Conservation (phyloP, 1,140 invertebrate genomes). For the Macrosteles quadrilineatus region DNA sequence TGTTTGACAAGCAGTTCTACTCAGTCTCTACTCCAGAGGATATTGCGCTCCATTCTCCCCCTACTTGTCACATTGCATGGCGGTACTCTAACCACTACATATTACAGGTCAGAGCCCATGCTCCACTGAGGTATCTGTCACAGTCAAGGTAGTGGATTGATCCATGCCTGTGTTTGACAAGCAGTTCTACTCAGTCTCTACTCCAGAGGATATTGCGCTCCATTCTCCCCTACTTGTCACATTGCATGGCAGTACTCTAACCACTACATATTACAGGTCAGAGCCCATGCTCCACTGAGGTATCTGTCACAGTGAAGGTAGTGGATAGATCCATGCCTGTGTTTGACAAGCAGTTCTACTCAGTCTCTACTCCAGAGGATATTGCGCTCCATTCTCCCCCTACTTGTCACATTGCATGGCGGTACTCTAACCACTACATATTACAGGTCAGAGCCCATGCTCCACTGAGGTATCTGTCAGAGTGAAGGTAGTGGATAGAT, state of each 20-base stretch:
- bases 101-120: slow-evolving; percentile 77
- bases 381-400: slow-evolving; percentile 76
- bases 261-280: no score
- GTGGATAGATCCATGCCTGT: slow-evolving; percentile 85
- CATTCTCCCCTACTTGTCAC: slow-evolving; percentile 72
- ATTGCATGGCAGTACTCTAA: no score
- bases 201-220: slow-evolving; percentile 81
- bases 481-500: slow-evolving; percentile 84
- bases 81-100: no score
- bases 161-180: slow-evolving; percentile 88
- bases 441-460: slow-evolving; percentile 76
- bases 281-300: slow-evolving; percentile 75
- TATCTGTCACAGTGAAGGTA: slow-evolving; percentile 82
- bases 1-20: slow-evolving; percentile 87
- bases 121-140: slow-evolving; percentile 74
- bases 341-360: slow-evolving; percentile 86
- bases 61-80: no score
- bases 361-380: slow-evolving; percentile 77
- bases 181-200: slow-evolving; percentile 78
- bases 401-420: slow-evolving; percentile 72
- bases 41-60: slow-evolving; percentile 73
- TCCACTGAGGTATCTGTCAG: slow-evolving; percentile 76
- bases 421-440: no score
- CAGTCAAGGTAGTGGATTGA: slow-evolving; percentile 83
- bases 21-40: slow-evolving; percentile 79